phyloP scores from a whole-genome alignment of 2,113 vertebrate species.

The Xenopus laevis region DNA sequence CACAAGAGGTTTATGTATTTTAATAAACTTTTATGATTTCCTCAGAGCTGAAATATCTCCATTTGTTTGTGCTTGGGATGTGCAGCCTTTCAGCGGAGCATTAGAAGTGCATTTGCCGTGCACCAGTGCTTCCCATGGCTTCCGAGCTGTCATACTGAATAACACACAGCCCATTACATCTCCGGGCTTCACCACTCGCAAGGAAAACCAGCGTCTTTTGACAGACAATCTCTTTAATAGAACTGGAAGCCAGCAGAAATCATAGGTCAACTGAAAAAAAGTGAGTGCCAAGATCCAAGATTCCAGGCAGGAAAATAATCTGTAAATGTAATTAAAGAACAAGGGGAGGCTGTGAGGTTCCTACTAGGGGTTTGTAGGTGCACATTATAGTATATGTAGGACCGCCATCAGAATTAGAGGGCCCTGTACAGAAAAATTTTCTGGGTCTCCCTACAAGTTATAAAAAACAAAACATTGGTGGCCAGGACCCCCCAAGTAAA shows the following conservation, averaged over 20 bases:
- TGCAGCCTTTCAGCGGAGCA: slow-evolving; percentile 48
- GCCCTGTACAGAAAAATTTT: no score
- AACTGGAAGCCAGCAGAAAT: slow-evolving; percentile 53
- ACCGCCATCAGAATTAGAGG: no score
- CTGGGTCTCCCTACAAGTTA: no score
- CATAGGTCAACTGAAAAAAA: slow-evolving; percentile 49
- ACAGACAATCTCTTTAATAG: slow-evolving; percentile 53
- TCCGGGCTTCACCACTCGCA: slow-evolving; percentile 38
- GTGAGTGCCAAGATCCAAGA: slow-evolving; percentile 1
- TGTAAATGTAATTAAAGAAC: slow-evolving; percentile 30
- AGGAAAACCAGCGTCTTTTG: slow-evolving; percentile 45
- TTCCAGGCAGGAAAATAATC: slow-evolving; percentile 38
- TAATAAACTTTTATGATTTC: no score
- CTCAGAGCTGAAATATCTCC: no score
- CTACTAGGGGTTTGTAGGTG: no score
- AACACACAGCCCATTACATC: slow-evolving; percentile 52
- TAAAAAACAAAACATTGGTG: no score
- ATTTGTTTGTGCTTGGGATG: background rate
- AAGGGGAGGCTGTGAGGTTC: background rate
- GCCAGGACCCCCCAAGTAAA: no score
- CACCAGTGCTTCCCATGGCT: slow-evolving; percentile 51
- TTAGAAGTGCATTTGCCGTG: slow-evolving; percentile 54
- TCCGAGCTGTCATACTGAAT: slow-evolving; percentile 50
- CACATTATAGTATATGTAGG: no score
- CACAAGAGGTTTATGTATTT: no score